Percentiles rank a stretch among this genome's conserved stretches.
Evolutionary conservation across 2,888 invertebrate species (phyloP).

Genomic region (Lutraria lutraria): DNA sequence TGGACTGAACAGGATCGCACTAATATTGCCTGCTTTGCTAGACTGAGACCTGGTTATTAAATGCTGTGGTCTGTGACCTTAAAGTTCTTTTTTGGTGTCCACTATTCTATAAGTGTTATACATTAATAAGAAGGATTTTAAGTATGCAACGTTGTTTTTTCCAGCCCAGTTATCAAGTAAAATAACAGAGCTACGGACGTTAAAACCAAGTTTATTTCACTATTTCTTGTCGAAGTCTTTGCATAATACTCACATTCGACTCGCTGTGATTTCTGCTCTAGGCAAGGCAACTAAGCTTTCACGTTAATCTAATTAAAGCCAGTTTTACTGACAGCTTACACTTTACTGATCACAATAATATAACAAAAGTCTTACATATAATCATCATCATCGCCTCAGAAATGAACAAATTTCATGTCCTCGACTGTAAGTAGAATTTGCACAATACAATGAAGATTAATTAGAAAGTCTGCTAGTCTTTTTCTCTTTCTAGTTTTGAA

Average conservation of each 20-base stretch:
- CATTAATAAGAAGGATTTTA: no score
- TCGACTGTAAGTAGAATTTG: slow-evolving; percentile 13
- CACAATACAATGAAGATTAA: slow-evolving; percentile 11
- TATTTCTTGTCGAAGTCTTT: background rate
- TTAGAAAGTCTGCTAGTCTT: background rate
- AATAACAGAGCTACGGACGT: no score
- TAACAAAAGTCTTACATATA: background rate
- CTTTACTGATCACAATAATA: slow-evolving; percentile 2
- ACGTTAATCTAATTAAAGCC: background rate
- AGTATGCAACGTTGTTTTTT: no score
- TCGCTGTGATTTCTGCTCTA: background rate
- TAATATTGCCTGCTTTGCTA: no score
- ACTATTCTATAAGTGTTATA: no score
- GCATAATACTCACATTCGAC: background rate
- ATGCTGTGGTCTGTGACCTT: no score
- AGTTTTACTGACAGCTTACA: background rate
- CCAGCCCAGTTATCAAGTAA: no score
- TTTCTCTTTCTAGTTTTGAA: background rate
- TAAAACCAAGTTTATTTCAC: no score
- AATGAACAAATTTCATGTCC: background rate
- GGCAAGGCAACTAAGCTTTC: background rate
- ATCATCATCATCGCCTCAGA: background rate
- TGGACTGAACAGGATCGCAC: no score
- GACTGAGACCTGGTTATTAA: no score
- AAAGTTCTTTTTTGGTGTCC: no score